These are phyloP conservation scores for Lonchura striata DNA, from an alignment of 2,113 vertebrate genomes.

Conservation along the genomic window DNA sequence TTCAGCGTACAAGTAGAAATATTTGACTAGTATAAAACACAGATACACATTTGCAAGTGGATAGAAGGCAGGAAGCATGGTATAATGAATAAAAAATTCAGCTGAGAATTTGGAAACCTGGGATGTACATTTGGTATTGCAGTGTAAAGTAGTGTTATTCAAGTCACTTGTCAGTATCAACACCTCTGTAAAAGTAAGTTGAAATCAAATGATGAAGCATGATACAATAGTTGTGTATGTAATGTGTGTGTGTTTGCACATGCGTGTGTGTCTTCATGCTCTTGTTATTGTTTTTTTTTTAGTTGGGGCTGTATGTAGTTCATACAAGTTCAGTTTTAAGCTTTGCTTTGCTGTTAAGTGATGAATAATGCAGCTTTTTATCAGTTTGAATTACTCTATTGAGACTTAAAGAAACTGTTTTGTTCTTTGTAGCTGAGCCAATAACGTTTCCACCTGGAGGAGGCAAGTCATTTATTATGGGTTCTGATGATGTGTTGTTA, in stretches of 20 bases:
- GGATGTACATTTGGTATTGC: not conserved
- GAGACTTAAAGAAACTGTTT: slow-evolving; percentile 74
- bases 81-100: not conserved
- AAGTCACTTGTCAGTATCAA: not conserved
- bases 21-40: not conserved
- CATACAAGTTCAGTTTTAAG: not conserved
- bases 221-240: not conserved
- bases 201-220: not conserved
- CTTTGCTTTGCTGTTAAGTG: slow-evolving; percentile 7
- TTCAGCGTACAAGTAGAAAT: not conserved
- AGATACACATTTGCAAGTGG: not conserved
- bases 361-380: slow-evolving; percentile 26
- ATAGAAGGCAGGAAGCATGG: not conserved
- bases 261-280: slow-evolving; percentile 6
- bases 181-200: not conserved
- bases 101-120: not conserved
- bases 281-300: not conserved
- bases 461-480: slow-evolving; percentile 97
- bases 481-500: slow-evolving; percentile 93
- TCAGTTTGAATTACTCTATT: slow-evolving; percentile 46
- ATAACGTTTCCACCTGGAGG: slow-evolving; percentile 90
- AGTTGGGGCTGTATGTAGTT: not conserved
- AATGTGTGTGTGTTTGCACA: slow-evolving; percentile 41
- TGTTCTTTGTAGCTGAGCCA: slow-evolving; percentile 88
- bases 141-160: not conserved